Base-by-base conservation (phyloP, 2,797 vertebrate genomes). In the Syndactyla subalaris region DNA sequence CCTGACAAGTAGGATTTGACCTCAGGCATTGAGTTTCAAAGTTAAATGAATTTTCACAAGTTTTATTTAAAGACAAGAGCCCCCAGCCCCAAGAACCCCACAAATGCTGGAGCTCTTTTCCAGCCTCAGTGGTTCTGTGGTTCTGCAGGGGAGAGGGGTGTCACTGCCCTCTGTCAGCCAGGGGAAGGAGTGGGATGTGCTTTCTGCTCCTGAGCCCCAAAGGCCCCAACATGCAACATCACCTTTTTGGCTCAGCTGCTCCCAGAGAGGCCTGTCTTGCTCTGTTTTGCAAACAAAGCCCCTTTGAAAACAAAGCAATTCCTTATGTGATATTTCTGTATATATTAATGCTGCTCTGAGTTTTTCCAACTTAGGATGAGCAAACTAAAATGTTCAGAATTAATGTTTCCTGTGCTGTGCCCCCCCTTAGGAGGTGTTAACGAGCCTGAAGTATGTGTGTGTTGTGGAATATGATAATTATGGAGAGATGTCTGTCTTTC, bases 401-500 rank as follows among this genome's bases (percentile, higher is more conserved):
- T 2, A 1, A 11, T 5, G 11, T n/a, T 66, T 51, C 5, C 71
- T 59, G 52, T 21, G 7, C 38, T 10, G 21, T 10, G 32, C 20
- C 14, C 17, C 5, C 2, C 52, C 24, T 12, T 1, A 24, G 45
- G 10, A 36, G 43, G n/a, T 3, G 10, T 15, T 45, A 5, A 6
- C 3, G 2, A 27, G 22, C 26, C 59, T 19, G 2, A 7, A 4
- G 38, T 39, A 22, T 0, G 3, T 8, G 29, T 65, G 41, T 71
- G 23, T 4, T 30, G 2, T 4, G n/a, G 30, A 23, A 2, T 12
- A 5, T 1, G 10, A 1, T 14, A 0, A 0, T 14, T 46, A 1
- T 2, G 32, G 36, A n/a, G 51, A 48, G 32, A 2, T 26, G 36
- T 55, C 32, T 77, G 22, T 46, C 27, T n/a, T 26, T 71, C 51